Conservation (phyloP, 2,888 invertebrate species). For the Thysanoteuthis rhombus region DNA sequence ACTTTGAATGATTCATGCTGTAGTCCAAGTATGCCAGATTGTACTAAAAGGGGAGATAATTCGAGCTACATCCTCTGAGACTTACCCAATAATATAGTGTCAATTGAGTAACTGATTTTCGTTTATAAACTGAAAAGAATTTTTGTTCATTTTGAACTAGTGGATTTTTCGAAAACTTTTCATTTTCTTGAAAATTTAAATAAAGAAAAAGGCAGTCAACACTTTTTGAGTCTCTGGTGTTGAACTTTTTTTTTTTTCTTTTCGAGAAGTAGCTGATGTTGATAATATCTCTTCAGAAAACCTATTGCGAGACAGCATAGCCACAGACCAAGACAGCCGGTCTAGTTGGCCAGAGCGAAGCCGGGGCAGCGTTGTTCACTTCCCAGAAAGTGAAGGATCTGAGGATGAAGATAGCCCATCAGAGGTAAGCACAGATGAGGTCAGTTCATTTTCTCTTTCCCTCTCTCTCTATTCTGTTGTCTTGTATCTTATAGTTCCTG, state of each 20-base stretch:
- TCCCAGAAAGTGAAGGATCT: constrained; percentile 43
- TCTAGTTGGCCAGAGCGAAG: constrained; percentile 57
- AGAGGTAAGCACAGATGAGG: constrained; percentile 33
- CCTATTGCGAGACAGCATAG: constrained; percentile 63
- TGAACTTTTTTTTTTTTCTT: not conserved
- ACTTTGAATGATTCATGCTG: too few species aligned
- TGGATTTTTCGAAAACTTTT: not conserved
- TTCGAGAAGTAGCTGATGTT: not conserved
- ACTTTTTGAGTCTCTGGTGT: not conserved
- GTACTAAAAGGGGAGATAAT: too few species aligned
- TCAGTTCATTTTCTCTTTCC: not conserved
- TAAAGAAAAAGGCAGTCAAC: not conserved
- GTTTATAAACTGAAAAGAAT: not conserved
- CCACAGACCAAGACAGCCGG: constrained; percentile 63
- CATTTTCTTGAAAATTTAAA: too few species aligned
- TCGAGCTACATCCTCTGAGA: too few species aligned
- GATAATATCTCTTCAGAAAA: constrained; percentile 56
- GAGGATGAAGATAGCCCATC: constrained; percentile 71
- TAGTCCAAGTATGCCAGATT: too few species aligned
- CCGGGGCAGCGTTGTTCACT: constrained; percentile 52
- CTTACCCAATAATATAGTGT: too few species aligned
- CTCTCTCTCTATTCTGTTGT: not conserved
- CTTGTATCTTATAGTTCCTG: not conserved
- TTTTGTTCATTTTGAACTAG: not conserved
- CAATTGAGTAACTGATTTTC: not conserved